Conservation (phyloP, 2,797 vertebrate genomes). For the Microhierax caerulescens region DNA sequence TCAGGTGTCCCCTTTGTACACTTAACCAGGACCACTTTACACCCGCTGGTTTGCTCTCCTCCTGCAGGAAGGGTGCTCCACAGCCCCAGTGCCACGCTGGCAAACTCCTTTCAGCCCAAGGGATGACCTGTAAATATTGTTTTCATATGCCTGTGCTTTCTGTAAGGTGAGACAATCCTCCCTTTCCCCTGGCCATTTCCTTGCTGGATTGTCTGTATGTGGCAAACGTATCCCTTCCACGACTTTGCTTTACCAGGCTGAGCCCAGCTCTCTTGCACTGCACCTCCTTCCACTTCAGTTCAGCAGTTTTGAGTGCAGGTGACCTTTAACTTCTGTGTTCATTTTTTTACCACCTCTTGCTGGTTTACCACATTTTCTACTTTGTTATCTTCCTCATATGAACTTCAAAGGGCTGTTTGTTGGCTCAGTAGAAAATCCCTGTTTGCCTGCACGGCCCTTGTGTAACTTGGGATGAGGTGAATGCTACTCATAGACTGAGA, state of each 20-base stretch:
- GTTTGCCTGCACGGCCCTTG: background rate
- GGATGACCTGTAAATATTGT: background rate
- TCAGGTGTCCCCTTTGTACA: background rate
- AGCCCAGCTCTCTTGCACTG: background rate
- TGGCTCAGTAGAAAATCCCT: background rate
- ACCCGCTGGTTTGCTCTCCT: background rate
- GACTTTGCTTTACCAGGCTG: background rate
- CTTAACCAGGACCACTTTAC: background rate
- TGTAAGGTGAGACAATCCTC: background rate
- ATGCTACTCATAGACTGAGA: background rate
- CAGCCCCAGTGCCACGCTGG: background rate
- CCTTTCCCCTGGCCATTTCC: background rate
- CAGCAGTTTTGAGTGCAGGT: background rate
- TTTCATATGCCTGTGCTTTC: background rate
- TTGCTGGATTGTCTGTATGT: fast-evolving
- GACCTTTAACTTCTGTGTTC: background rate
- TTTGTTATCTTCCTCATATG: background rate
- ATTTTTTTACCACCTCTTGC: background rate
- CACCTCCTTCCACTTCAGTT: background rate
- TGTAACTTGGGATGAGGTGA: background rate
- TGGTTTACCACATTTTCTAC: background rate
- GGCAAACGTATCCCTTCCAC: fast-evolving
- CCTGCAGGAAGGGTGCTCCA: background rate
- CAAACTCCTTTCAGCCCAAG: background rate
- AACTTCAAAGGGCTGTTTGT: background rate